Conservation (phyloP, 1,140 invertebrate genomes). For the Drosophila malerkotliana region DNA sequence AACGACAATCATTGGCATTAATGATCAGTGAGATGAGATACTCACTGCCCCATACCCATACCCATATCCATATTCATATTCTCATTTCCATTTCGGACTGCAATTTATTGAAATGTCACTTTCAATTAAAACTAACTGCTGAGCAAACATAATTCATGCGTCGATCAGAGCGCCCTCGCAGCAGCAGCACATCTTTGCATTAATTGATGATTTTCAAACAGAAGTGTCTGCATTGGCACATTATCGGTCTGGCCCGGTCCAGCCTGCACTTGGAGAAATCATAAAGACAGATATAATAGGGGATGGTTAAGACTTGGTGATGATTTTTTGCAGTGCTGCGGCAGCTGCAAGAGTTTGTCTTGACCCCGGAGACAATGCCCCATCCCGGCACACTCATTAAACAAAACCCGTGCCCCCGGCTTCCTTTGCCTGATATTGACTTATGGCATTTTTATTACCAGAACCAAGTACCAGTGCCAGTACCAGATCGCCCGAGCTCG, state of each 20-base stretch:
- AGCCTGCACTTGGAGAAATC: constrained; percentile 4
- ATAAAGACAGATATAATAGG: no score
- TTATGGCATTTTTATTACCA: constrained; percentile 81
- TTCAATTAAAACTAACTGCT: constrained; percentile 80
- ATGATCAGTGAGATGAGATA: constrained; percentile 51
- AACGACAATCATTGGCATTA: constrained; percentile 57
- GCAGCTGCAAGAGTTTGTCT: constrained; percentile 34
- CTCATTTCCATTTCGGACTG: constrained; percentile 7
- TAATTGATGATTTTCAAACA: constrained; percentile 79
- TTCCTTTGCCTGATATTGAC: constrained; percentile 66
- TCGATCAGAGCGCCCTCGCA: constrained; percentile 48
- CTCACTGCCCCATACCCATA: background rate
- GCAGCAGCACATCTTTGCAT: constrained; percentile 52
- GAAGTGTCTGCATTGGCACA: constrained; percentile 77
- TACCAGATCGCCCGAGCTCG: background rate
- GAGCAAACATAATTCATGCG: constrained; percentile 76
- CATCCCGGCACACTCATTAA: constrained; percentile 51
- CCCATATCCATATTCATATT: constrained; percentile 6
- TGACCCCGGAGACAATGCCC: constrained; percentile 57
- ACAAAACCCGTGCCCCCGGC: constrained; percentile 18
- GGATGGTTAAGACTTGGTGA: no score
- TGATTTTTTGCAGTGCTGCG: constrained; percentile 5
- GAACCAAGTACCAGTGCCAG: background rate
- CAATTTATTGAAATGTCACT: constrained; percentile 82
- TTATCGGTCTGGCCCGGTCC: constrained; percentile 45